phyloP scores from a whole-genome alignment of 2,797 vertebrate genomes.

The Tiaroga cobitis region DNA sequence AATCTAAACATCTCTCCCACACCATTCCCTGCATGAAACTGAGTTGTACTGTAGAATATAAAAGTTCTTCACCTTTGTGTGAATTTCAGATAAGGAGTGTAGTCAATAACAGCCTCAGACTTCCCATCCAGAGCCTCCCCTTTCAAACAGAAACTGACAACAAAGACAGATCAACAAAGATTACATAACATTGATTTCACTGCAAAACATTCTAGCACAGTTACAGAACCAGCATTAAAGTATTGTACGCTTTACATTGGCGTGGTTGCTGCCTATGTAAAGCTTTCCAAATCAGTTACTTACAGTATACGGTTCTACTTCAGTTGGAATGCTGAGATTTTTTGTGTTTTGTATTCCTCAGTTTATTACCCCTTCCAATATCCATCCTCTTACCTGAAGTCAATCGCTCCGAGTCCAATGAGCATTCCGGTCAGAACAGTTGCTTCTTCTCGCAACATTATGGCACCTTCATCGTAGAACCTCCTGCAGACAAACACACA shows the following conservation, averaged over 20 bases:
- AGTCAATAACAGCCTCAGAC: conserved; percentile 86
- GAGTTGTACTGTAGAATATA: background rate
- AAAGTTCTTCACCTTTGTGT: conserved; percentile 81
- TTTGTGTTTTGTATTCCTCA: background rate
- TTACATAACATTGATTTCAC: background rate
- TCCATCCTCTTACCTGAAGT: conserved; percentile 81
- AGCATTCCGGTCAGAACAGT: conserved; percentile 86
- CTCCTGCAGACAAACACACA: conserved; percentile 69
- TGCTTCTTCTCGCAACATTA: conserved; percentile 86
- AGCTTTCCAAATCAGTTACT: background rate
- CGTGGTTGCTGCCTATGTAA: background rate
- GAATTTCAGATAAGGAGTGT: conserved; percentile 90
- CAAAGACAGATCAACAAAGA: background rate
- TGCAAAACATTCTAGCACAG: background rate
- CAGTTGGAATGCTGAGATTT: background rate
- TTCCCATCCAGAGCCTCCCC: conserved; percentile 87
- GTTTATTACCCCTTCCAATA: background rate
- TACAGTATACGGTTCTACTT: background rate
- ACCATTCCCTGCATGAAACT: background rate
- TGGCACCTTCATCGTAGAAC: conserved; percentile 87
- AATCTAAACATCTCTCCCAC: background rate
- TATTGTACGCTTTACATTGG: background rate
- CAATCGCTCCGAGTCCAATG: conserved; percentile 86
- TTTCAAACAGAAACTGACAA: conserved; percentile 85
- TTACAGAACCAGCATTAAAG: background rate